Evolutionary conservation across 1,140 invertebrate genomes (phyloP), one percentile per base, ranked within the genome.

Genomic region (Contarinia nasturtii): DNA sequence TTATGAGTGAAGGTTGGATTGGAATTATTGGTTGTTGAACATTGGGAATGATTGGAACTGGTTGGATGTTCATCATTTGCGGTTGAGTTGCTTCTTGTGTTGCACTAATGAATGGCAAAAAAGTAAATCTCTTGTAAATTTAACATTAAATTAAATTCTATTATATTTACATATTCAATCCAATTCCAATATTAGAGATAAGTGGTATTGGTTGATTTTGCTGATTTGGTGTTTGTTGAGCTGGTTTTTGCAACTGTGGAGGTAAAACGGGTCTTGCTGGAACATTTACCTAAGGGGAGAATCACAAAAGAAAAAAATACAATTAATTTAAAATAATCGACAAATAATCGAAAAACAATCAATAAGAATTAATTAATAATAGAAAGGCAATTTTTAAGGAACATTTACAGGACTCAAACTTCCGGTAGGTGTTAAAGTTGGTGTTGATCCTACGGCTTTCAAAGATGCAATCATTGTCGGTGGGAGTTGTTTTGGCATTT

Each of bases 401-500:
- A 27, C 10, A 54, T 61, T 56, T 7, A 63, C 20, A 0, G 61
- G 61, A 11, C 15, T 18, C 17, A 40, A 40, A 48, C 61, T 63
- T 51, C 63, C 59, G 46, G 59, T 48, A 42, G 61, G 60, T 38
- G 60, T 61, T 52, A 61, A 53, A 5, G 55, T 55, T 20, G 64
- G 60, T 33, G 52, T 54, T 18, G 52, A 45, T 27, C 47, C 70
- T 15, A 61, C 61, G 33, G 71, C 64, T 51, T 71, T 73, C 10
- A 84, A 57, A 19, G 80, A 82, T 15, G 74, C 70, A 10, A 80
- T 50, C 19, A 96, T 61, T 50, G 75, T 71, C 19, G 80, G 77
- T 41, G 94, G 93, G 44, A 97, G 67, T 5, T 69, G 63, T 58
- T 83, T 81, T 1, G 93, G 93, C 48, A 97, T 70, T 61, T 95